Base-by-base conservation (phyloP, 2,888 invertebrate genomes). In the Ashinkailepas kermadecensis region DNA sequence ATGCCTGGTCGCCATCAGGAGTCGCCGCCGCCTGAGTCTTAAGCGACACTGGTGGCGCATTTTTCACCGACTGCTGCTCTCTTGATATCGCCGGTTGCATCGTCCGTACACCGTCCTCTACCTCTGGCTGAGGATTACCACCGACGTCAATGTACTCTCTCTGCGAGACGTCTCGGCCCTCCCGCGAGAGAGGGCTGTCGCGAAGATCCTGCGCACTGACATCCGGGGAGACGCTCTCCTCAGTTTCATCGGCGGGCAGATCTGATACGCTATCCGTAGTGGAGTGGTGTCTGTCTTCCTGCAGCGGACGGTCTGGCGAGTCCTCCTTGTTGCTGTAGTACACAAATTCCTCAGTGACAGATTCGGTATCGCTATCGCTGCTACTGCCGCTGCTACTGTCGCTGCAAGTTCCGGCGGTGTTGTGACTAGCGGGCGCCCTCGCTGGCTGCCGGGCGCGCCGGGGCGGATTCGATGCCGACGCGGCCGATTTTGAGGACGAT, bases 311-410 rank as follows among this genome's bases (percentile, higher is more conserved):
- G 21, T 74, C 74, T 9, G 74, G 74, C 21, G 74, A 74, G 54
- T 74, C 74, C 74, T 56, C 74, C 56, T 74, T 74, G 74, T 74
- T 74, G 74, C 74, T 74, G 56, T 56, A 74, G 56, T 74, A 74
- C 21, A 74, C 54, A 11, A 74, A 74, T 56, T 74, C 74, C 74
- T 74, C 74, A 8, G 74, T 74, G 21, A 74, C 74, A 9, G 74
- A 74, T 56, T 74, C 74, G 6, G 74, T 74, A 56, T 56, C 56
- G 21, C 74, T 74, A 54, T 74, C 74, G 74, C 56, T 56, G 56
- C 74, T 56, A 23, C 74, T 54, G 23, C 13, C 25, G 23, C 67
- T 67, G 67, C 67, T 67, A 23, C 9, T 10, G n/a, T 21, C 64
- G 64, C 39, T 39, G 39, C 39, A 39, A 4, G 39, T 39, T 39